Conservation (phyloP, 2,113 vertebrate genomes). For the Anser brachyrhynchus region DNA sequence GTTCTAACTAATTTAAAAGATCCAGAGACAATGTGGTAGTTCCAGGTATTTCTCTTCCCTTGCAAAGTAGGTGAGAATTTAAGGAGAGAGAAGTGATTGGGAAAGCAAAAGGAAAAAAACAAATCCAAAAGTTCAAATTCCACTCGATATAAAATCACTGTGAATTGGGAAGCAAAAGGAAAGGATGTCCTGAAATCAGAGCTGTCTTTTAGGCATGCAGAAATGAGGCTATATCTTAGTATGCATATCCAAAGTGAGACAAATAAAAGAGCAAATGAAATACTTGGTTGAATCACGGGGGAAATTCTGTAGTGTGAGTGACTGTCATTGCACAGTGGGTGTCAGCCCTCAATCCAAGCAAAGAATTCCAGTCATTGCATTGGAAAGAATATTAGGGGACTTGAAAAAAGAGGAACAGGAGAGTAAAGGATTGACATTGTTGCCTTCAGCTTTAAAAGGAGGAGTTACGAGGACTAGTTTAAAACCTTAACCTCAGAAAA, state of each 20-base stretch:
- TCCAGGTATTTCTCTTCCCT: background rate
- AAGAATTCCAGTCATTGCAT: background rate
- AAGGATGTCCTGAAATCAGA: background rate
- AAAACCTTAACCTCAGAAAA: conserved; percentile 46
- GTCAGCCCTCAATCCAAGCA: background rate
- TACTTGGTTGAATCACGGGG: background rate
- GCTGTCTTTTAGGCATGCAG: background rate
- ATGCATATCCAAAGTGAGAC: background rate
- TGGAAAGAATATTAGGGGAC: background rate
- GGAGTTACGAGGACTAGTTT: background rate
- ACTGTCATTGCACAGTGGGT: background rate
- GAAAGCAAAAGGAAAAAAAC: background rate
- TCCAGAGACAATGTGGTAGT: background rate
- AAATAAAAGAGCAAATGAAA: background rate
- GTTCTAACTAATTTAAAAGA: background rate
- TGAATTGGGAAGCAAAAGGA: background rate
- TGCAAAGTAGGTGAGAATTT: background rate
- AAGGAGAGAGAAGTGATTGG: background rate
- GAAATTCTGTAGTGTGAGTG: background rate
- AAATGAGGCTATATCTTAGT: background rate
- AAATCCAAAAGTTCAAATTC: background rate
- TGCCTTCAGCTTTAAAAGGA: conserved; percentile 23
- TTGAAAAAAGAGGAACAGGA: background rate
- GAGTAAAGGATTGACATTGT: background rate
- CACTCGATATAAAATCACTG: background rate